Evolutionary conservation across 2,888 invertebrate genomes (phyloP), one percentile per base, ranked within the genome.

Genomic region (Branchellion lobata): DNA sequence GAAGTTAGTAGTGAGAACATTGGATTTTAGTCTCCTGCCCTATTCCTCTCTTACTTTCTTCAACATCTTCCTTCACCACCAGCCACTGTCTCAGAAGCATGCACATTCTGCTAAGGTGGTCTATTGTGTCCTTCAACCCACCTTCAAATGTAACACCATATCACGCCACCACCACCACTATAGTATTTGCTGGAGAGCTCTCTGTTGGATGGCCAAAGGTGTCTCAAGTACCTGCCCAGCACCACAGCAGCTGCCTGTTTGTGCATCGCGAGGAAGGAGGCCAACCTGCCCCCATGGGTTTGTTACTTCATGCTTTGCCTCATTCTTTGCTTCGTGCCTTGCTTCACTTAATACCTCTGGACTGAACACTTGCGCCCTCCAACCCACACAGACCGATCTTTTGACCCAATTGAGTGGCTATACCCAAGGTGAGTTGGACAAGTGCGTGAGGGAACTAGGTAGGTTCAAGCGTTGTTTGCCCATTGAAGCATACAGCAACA

Each of bases 11-110:
- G 90, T 97, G 80, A 94, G 94, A 87, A 92, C 93, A 80, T 90
- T 98, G 68, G 91, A 93, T 0, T 97, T 96, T 86, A 94, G 95
- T 88, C 90, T 97, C 81, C 93, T 94, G 61, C 91, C 92, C 0
- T 96, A 97, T 0, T 96, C 96, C 0, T 90, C 93, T 0, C 90
- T 93, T 80, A 92, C 93, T 80, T 97, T 96, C 87, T 90, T 94
- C 78, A 92, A 92, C 81, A 92, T 85, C 65, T 86, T 87, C 82
- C 80, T 86, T 34, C 84, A 85, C 40, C 80, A 84, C 29, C 29
- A 27, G 29, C 53, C 40, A 24, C 51, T 18, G 11, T 3, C n/a
- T 1, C 51, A 18, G 5, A 24, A 24, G 31, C 29, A 51, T 29
- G 29, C 51, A 3, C 53, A 29, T 29, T 31, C 51, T 53, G 51